Evolutionary conservation across 2,113 vertebrate genomes (phyloP), one percentile per base, ranked within the genome.

Genomic region (Actinemys pallida): DNA sequence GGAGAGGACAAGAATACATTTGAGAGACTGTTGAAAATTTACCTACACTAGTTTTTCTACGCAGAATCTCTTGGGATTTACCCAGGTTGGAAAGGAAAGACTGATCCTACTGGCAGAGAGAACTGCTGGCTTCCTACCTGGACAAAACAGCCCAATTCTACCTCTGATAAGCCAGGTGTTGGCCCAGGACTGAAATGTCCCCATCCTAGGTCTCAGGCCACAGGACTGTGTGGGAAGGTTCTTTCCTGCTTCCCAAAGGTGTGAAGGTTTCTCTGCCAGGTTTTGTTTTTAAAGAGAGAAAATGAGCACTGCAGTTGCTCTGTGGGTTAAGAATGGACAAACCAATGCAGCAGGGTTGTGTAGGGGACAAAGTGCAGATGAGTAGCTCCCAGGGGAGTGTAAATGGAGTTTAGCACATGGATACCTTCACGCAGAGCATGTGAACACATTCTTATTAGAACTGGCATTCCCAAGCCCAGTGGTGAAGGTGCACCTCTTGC

Each of bases 401-500:
- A 54, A 31, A 24, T 16, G 7, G 1, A 47, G 39, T 39, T 50
- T 7, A n/a, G 19, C 76, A 4, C 47, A 80, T 49, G 59, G 62
- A 72, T n/a, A 22, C n/a, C 35, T 39, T 39, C 65, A 39, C 4
- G 9, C 65, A 72, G 35, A n/a, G 8, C 14, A 14, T 27, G 16
- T 27, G 24, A 4, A 45, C 8, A n/a, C 80, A 54, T 20, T 31
- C 53, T 9, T 2, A 20, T 83, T 69, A 6, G 53, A 65, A 75
- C 81, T 84, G 79, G 89, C 50, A 85, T 22, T 78, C 57, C 83
- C n/a, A 72, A 88, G 88, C 59, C 59, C 1, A 84, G 85, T 35
- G 90, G 87, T 79, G 84, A n/a, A 92, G 22, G 54, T 86, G 83
- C 56, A 14, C 1, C 69, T 88, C 89, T 85, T 90, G 90, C 76